phyloP scores from a whole-genome alignment of 2,113 vertebrate species.

The Melanocharis versteri region DNA sequence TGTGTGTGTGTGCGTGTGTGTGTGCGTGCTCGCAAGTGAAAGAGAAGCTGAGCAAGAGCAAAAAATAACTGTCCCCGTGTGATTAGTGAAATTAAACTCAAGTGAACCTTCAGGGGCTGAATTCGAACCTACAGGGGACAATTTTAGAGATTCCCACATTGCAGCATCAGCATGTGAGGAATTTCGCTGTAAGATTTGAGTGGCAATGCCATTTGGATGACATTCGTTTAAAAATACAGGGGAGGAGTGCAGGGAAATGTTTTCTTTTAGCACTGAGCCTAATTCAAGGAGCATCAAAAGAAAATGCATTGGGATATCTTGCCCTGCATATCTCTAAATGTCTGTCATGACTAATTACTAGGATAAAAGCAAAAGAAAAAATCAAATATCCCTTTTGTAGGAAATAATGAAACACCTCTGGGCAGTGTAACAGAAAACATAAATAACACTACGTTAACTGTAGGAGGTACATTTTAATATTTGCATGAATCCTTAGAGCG shows the following conservation, averaged over 20 bases:
- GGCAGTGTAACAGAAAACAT: background rate
- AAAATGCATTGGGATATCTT: background rate
- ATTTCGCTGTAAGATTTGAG: background rate
- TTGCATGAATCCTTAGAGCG: background rate
- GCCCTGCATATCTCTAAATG: background rate
- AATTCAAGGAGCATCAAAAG: background rate
- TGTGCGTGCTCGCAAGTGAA: background rate
- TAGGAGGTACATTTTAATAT: background rate
- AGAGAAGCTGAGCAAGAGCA: background rate
- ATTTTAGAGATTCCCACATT: background rate
- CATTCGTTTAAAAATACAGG: background rate
- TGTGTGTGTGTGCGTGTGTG: background rate
- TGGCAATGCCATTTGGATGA: background rate
- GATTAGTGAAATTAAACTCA: constrained; percentile 51
- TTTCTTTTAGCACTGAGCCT: background rate
- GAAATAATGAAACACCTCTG: background rate
- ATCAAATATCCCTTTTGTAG: background rate
- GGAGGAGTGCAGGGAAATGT: background rate
- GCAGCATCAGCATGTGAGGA: background rate
- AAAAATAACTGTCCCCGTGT: constrained; percentile 17
- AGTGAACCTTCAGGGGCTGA: constrained; percentile 23
- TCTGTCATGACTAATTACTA: background rate
- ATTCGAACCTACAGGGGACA: background rate
- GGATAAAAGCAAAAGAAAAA: background rate
- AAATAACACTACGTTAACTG: background rate